These are phyloP conservation scores for Pogoniulus pusillus DNA, from an alignment of 2,797 vertebrate species.

Conservation along the genomic window DNA sequence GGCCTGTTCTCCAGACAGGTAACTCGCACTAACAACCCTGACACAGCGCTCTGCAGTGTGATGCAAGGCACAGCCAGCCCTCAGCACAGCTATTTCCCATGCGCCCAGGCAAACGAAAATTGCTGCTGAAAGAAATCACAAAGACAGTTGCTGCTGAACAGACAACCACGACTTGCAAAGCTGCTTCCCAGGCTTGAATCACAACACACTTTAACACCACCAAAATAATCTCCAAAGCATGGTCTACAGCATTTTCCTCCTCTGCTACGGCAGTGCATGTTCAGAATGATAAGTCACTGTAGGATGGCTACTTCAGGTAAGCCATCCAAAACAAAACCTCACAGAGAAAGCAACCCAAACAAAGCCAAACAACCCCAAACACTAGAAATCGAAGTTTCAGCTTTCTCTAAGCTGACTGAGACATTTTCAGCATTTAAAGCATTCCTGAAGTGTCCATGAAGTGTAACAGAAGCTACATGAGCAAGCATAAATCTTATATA, in stretches of 20 bases:
- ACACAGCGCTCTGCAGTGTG: not conserved
- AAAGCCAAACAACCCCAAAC: not conserved
- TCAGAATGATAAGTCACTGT: not conserved
- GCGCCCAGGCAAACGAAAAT: not conserved
- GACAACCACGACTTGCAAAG: not conserved
- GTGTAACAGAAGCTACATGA: conserved; percentile 27
- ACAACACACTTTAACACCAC: not conserved
- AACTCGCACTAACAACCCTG: not conserved
- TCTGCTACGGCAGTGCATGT: not conserved
- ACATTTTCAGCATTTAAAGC: conserved; percentile 25
- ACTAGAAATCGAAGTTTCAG: not conserved
- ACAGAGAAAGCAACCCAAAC: not conserved
- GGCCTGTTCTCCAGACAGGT: fast-evolving
- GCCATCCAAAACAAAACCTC: not conserved
- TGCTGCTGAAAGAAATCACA: not conserved
- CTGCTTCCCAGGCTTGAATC: not conserved
- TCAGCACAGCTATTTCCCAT: not conserved
- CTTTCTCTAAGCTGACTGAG: not conserved
- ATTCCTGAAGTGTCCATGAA: conserved; percentile 28
- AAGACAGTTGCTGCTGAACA: not conserved
- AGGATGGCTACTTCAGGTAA: not conserved
- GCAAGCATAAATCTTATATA: conserved; percentile 31
- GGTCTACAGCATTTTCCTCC: not conserved
- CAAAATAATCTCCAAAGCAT: not conserved
- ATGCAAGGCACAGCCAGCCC: not conserved